Percentiles rank a stretch among this genome's conserved stretches.
phyloP scores from a whole-genome alignment of 1,140 invertebrate species.

The Riptortus pedestris region DNA sequence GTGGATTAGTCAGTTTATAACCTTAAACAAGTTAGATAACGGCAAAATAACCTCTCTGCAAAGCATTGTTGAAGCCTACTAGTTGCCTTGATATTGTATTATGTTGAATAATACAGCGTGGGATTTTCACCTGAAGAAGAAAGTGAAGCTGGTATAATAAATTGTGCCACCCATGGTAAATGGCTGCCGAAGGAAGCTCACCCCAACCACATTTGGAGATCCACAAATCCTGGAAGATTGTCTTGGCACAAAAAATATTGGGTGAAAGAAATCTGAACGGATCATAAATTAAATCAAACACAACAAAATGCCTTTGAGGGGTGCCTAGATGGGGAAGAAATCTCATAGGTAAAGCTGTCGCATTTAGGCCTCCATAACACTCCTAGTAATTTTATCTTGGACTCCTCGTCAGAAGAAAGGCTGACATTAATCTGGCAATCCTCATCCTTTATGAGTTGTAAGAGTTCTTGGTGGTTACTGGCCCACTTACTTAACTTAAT shows the following conservation, averaged over 20 bases:
- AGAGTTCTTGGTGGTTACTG: neutral
- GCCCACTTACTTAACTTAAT: neutral
- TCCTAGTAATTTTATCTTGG: neutral
- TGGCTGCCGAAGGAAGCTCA: neutral
- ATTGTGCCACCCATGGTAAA: no score
- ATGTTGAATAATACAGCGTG: no score
- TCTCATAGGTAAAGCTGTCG: neutral
- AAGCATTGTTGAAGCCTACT: no score
- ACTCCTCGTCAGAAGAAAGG: neutral
- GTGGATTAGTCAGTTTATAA: no score
- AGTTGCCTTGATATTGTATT: no score
- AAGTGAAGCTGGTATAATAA: no score
- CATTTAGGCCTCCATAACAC: neutral
- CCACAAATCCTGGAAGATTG: no score
- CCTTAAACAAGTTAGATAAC: no score
- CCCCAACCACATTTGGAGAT: no score
- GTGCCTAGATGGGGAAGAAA: neutral
- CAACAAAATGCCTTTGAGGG: no score
- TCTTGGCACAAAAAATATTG: neutral
- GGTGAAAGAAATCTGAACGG: neutral
- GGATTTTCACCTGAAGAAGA: no score
- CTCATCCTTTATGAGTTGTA: neutral
- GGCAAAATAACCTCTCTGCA: no score
- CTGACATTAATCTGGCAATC: neutral
- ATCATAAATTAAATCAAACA: neutral